phyloP scores from a whole-genome alignment of 2,113 vertebrate genomes.

The Podilymbus podiceps region DNA sequence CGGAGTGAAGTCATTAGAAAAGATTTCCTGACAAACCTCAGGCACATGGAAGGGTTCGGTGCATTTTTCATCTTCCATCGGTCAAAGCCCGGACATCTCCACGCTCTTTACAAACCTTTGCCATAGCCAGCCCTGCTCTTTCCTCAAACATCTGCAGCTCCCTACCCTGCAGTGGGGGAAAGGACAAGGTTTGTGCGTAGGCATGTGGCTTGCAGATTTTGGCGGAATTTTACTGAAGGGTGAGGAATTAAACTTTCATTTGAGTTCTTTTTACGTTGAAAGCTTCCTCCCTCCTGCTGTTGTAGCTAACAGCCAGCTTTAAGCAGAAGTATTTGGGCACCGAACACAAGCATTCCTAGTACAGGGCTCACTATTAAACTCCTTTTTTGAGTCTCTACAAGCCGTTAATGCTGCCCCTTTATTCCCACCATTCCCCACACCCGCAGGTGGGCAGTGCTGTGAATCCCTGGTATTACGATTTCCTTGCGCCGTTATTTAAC shows the following conservation, averaged over 20 bases:
- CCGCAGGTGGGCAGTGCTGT: not conserved
- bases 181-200: not conserved
- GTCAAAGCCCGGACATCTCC: not conserved
- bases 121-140: not conserved
- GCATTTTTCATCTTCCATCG: not conserved
- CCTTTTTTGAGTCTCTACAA: not conserved
- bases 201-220: not conserved
- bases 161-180: fast-evolving
- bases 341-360: not conserved
- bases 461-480: fast-evolving
- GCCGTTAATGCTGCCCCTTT: not conserved
- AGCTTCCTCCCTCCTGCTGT: not conserved
- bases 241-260: not conserved
- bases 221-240: not conserved
- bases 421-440: no score
- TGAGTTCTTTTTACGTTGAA: not conserved
- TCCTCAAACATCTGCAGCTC: not conserved
- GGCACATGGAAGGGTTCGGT: not conserved
- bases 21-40: slow-evolving; percentile 8
- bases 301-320: not conserved
- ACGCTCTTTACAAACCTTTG: not conserved
- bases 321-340: not conserved
- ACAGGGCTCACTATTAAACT: not conserved
- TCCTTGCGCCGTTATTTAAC: not conserved
- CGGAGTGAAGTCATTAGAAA: not conserved